Evolutionary conservation across 2,797 vertebrate species (phyloP).

Genomic region (Acomys russatus): DNA sequence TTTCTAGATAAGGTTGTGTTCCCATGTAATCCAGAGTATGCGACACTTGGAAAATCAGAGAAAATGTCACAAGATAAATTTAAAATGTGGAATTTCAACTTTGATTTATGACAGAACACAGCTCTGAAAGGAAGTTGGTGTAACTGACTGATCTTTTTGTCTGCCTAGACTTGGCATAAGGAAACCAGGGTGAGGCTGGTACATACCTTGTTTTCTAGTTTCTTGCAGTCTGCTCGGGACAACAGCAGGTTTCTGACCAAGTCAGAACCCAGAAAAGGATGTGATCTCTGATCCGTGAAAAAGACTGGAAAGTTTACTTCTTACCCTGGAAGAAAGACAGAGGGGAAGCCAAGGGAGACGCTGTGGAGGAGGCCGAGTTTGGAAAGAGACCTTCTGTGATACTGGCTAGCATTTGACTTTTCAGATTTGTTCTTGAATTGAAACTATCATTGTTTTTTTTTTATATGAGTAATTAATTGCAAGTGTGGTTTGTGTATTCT

Average conservation of each 20-base stretch:
- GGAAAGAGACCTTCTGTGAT: slow-evolving; percentile 30
- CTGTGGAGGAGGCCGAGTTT: neutral
- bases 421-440: slow-evolving; percentile 41
- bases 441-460: slow-evolving; percentile 41
- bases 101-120: neutral
- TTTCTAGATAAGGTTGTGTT: neutral
- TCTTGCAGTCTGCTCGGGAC: neutral
- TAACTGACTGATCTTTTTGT: neutral
- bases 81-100: slow-evolving; percentile 33
- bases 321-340: neutral
- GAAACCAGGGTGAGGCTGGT: neutral
- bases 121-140: slow-evolving; percentile 37
- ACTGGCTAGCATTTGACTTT: slow-evolving; percentile 48
- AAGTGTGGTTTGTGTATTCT: slow-evolving; percentile 60
- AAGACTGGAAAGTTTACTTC: neutral
- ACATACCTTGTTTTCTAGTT: neutral
- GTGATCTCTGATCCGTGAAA: neutral
- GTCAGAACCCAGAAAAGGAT: slow-evolving; percentile 13
- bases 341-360: slow-evolving; percentile 26
- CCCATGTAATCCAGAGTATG: slow-evolving; percentile 15
- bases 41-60: slow-evolving; percentile 32
- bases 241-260: neutral
- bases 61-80: neutral
- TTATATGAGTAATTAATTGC: slow-evolving; percentile 58
- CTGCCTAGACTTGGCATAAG: neutral